These are phyloP conservation scores for Drosophila hamatofila DNA, from an alignment of 2,888 invertebrate genomes.

Conservation along the genomic window DNA sequence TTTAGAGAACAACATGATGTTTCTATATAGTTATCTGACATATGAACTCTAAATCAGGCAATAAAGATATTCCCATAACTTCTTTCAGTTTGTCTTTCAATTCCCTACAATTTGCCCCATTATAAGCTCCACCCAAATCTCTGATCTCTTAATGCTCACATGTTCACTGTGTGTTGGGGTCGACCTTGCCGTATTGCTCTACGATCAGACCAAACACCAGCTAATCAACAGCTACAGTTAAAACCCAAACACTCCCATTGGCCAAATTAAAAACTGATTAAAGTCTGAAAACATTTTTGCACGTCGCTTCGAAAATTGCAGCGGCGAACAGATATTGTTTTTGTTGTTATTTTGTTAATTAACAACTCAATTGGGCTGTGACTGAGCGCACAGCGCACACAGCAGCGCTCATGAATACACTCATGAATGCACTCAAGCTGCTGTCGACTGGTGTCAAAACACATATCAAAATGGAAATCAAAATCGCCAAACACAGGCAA, in stretches of 20 bases:
- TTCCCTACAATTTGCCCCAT: background rate
- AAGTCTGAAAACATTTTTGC: conserved; percentile 50
- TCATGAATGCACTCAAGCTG: conserved; percentile 34
- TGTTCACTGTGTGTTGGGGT: background rate
- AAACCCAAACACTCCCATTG: conserved; percentile 32
- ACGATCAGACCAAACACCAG: conserved; percentile 6
- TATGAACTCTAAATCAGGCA: no score
- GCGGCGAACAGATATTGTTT: conserved; percentile 13
- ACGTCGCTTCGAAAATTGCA: conserved; percentile 55
- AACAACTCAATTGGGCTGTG: conserved; percentile 71
- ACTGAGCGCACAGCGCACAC: conserved; percentile 8
- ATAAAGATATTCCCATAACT: background rate
- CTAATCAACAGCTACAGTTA: background rate
- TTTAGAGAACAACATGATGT: no score
- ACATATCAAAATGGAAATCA: conserved; percentile 78
- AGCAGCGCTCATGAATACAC: conserved; percentile 28
- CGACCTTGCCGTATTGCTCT: conserved; percentile 38
- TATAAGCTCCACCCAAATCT: background rate
- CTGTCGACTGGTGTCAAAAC: conserved; percentile 69
- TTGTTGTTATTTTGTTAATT: conserved; percentile 53
- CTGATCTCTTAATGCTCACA: conserved; percentile 31
- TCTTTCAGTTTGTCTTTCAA: background rate
- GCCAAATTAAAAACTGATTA: conserved; percentile 60
- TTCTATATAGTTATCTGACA: no score
- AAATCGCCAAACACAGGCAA: conserved; percentile 44